A percentile compares a stretch with the other conserved stretches of the same genome.
phyloP scores from a whole-genome alignment of 1,140 invertebrate species.

The Prorops nasuta region DNA sequence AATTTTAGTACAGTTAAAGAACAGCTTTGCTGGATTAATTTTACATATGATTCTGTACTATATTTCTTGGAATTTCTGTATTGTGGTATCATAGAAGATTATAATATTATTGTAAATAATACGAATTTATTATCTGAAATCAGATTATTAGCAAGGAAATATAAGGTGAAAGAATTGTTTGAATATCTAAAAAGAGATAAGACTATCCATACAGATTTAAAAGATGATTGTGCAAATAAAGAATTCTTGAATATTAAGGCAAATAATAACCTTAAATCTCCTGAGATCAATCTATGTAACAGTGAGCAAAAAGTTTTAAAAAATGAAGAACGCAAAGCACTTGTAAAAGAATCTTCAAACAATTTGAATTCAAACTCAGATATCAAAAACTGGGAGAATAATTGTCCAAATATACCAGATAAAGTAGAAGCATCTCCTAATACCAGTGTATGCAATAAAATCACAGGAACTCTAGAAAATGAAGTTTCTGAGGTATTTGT shows the following conservation, averaged over 20 bases:
- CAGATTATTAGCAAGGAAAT: constrained; percentile 37
- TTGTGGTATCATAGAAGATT: constrained; percentile 37
- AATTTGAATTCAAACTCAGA: too few relatives aligned
- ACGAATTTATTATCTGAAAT: constrained; percentile 19
- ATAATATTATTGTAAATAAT: constrained; percentile 27
- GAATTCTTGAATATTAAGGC: too few relatives aligned
- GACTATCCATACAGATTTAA: too few relatives aligned
- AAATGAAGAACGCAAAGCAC: too few relatives aligned
- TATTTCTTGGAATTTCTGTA: constrained; percentile 54
- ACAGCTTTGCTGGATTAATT: constrained; percentile 38
- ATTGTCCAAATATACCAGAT: not conserved
- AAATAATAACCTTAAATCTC: too few relatives aligned
- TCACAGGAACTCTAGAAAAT: not conserved
- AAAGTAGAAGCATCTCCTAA: not conserved
- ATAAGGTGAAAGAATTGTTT: constrained; percentile 35
- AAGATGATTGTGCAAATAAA: too few relatives aligned
- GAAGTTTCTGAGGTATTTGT: constrained; percentile 1
- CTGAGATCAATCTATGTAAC: too few relatives aligned
- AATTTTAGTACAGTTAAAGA: constrained; percentile 29
- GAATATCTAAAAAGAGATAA: constrained; percentile 26
- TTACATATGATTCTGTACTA: constrained; percentile 36
- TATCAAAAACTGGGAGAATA: not conserved
- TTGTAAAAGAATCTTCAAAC: too few relatives aligned
- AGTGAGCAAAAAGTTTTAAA: too few relatives aligned
- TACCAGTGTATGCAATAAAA: too few relatives aligned